Percentiles rank a stretch among this genome's conserved stretches.
Evolutionary conservation across 2,113 vertebrate genomes (phyloP).

Genomic region (Brienomyrus longianalis): DNA sequence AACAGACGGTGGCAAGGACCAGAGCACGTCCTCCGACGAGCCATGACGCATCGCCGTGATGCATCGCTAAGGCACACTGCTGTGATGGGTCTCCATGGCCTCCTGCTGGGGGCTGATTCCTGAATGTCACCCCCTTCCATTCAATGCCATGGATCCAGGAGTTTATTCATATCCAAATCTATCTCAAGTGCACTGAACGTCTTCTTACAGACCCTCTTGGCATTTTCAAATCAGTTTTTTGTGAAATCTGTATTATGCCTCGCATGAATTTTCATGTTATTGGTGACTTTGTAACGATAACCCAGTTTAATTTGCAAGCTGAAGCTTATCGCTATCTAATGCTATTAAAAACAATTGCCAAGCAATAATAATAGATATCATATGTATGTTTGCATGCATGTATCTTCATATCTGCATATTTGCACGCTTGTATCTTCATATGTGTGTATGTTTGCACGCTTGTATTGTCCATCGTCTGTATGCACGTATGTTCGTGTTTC

Average conservation of each 20-base stretch:
- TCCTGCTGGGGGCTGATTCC: neutral
- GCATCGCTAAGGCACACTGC: neutral
- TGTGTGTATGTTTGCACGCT: neutral
- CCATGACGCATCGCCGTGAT: neutral
- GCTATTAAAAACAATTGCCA: neutral
- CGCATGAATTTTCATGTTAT: neutral
- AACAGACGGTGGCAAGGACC: neutral
- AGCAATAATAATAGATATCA: neutral
- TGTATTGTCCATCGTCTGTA: neutral
- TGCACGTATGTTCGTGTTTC: neutral
- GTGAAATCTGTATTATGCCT: neutral
- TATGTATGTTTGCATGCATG: neutral
- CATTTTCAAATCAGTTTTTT: neutral
- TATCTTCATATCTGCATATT: neutral
- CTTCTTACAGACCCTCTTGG: neutral
- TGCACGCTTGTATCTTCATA: neutral
- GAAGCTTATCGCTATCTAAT: neutral
- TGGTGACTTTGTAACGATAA: neutral
- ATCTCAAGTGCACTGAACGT: neutral
- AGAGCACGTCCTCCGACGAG: neutral
- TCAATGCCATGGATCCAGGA: neutral
- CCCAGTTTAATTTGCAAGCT: no score
- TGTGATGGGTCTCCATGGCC: neutral
- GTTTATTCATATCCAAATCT: neutral
- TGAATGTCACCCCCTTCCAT: neutral